These are phyloP conservation scores for Drosophila mauritiana DNA, from an alignment of 1,140 invertebrate genomes.

Conservation along the genomic window DNA sequence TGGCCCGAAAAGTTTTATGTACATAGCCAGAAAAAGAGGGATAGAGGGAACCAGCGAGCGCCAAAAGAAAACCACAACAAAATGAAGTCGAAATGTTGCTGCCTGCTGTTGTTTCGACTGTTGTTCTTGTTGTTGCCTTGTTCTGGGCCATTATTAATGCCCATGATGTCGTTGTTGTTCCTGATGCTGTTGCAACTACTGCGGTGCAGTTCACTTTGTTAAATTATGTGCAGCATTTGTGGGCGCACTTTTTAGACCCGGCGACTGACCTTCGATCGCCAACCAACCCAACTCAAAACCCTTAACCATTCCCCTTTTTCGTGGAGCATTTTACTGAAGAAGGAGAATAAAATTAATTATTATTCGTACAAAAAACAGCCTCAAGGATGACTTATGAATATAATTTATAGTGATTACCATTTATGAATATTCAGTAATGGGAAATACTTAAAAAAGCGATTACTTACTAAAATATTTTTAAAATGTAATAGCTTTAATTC, in stretches of 20 bases:
- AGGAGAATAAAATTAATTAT: slow-evolving; percentile 39
- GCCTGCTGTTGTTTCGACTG: slow-evolving; percentile 32
- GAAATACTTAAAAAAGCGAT: neutral
- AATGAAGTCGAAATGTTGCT: slow-evolving; percentile 73
- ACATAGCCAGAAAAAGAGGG: slow-evolving; percentile 56
- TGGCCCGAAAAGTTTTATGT: slow-evolving; percentile 72
- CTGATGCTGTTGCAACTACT: slow-evolving; percentile 24
- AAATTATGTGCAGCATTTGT: slow-evolving; percentile 76
- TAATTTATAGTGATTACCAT: slow-evolving; percentile 32
- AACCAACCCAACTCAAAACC: neutral
- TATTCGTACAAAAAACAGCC: slow-evolving; percentile 36
- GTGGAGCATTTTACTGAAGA: slow-evolving; percentile 6
- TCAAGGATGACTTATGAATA: slow-evolving; percentile 25
- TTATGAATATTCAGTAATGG: slow-evolving; percentile 40
- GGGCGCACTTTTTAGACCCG: slow-evolving; percentile 30
- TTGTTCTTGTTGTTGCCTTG: slow-evolving; percentile 34
- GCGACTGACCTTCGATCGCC: slow-evolving; percentile 29
- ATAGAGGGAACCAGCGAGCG: slow-evolving; percentile 21
- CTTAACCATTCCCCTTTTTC: neutral
- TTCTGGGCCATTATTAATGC: slow-evolving; percentile 51
- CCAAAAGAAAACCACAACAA: slow-evolving; percentile 71
- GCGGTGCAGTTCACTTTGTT: slow-evolving; percentile 65
- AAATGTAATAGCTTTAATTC: neutral
- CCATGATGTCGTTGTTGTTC: slow-evolving; percentile 31
- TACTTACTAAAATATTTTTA: neutral